Conservation (phyloP, 2,888 invertebrate species). For the Sclerodermus sp. region DNA sequence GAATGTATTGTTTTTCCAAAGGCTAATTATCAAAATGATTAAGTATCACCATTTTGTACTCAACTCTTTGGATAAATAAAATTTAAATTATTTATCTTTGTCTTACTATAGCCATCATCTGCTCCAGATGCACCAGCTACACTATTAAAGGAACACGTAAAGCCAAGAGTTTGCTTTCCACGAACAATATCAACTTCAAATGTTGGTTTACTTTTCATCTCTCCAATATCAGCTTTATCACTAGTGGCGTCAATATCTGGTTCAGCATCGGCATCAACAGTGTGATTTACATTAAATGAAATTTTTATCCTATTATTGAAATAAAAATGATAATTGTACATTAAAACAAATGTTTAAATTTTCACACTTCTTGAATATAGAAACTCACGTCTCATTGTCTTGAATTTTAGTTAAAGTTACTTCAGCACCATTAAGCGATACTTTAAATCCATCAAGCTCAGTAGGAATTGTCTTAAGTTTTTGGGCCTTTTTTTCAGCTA, state of each 20-base stretch:
- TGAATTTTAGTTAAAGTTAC: constrained; percentile 73
- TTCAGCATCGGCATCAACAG: constrained; percentile 80
- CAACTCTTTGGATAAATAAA: constrained; percentile 37
- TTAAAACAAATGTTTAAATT: constrained; percentile 5
- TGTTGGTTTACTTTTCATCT: constrained; percentile 88
- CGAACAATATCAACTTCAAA: constrained; percentile 86
- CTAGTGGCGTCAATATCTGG: constrained; percentile 65
- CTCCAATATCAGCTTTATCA: constrained; percentile 76
- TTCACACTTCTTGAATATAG: neutral
- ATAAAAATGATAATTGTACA: constrained; percentile 4
- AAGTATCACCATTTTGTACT: constrained; percentile 34
- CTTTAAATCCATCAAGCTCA: constrained; percentile 79
- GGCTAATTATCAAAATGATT: constrained; percentile 36
- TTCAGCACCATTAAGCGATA: constrained; percentile 80
- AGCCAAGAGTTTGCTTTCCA: constrained; percentile 76
- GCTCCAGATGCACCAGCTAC: constrained; percentile 63
- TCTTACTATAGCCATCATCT: constrained; percentile 75
- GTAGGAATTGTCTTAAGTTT: constrained; percentile 74
- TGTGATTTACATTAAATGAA: constrained; percentile 91
- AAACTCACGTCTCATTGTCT: constrained; percentile 71
- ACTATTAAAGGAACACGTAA: constrained; percentile 81
- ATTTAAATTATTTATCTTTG: constrained; percentile 24
- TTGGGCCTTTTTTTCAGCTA: constrained; percentile 84
- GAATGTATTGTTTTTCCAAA: constrained; percentile 41
- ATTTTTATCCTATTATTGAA: constrained; percentile 68